Conservation (phyloP, 2,797 vertebrate genomes). For the Helostoma temminkii region DNA sequence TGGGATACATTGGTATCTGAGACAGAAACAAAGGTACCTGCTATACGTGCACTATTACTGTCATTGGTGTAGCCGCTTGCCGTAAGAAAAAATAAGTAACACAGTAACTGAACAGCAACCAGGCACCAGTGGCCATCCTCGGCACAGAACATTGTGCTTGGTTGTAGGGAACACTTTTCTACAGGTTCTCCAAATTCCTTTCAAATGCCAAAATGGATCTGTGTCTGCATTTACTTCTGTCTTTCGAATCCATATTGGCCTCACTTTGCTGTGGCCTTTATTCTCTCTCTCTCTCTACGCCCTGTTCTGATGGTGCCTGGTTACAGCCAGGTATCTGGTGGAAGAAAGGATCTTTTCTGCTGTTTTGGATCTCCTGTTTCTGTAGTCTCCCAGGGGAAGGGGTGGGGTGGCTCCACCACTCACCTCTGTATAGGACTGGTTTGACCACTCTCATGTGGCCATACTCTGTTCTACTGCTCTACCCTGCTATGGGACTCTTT, state of each 20-base stretch:
- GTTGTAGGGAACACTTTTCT: slow-evolving; percentile 30
- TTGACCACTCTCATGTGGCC: slow-evolving; percentile 77
- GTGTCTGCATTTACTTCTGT: slow-evolving; percentile 41
- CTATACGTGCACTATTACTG: slow-evolving; percentile 43
- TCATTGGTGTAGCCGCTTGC: slow-evolving; percentile 56
- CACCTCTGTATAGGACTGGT: slow-evolving; percentile 79
- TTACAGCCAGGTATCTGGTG: slow-evolving; percentile 87
- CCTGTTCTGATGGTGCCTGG: slow-evolving; percentile 75
- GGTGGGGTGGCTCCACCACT: slow-evolving; percentile 73
- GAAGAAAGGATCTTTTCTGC: slow-evolving; percentile 87
- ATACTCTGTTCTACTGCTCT: slow-evolving; percentile 57
- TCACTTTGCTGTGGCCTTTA: slow-evolving; percentile 74
- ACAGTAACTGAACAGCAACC: slow-evolving; percentile 23
- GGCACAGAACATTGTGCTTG: slow-evolving; percentile 10
- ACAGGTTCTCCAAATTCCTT: slow-evolving; percentile 52
- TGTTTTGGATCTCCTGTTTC: slow-evolving; percentile 84
- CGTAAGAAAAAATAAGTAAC: slow-evolving; percentile 38
- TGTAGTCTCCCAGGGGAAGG: slow-evolving; percentile 77
- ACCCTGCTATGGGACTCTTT: slow-evolving; percentile 55
- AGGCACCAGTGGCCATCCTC: slow-evolving; percentile 24
- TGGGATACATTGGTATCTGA: slow-evolving; percentile 65
- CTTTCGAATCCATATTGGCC: slow-evolving; percentile 49
- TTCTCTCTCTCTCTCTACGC: slow-evolving; percentile 63
- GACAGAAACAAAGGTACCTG: slow-evolving; percentile 70
- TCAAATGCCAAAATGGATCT: slow-evolving; percentile 51